These are phyloP conservation scores for Craseonycteris thonglongyai DNA, from an alignment of 2,113 vertebrate species.

Conservation along the genomic window DNA sequence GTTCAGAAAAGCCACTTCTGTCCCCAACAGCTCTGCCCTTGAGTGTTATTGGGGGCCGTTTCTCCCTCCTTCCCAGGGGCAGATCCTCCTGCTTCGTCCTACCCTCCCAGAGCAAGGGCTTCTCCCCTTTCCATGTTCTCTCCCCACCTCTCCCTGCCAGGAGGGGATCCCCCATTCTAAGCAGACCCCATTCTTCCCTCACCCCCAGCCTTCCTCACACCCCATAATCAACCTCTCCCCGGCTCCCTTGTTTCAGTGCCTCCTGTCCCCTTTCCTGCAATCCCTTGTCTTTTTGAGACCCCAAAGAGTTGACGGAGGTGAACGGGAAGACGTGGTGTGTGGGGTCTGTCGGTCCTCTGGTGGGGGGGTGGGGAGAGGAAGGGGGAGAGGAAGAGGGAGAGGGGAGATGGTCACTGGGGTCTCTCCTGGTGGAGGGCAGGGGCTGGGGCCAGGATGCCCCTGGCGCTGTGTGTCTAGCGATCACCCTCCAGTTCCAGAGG, in stretches of 20 bases:
- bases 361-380: neutral
- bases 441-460: neutral
- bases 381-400: neutral
- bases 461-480: neutral
- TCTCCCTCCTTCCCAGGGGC: neutral
- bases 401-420: neutral
- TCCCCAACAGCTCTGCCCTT: neutral
- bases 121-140: neutral
- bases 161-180: neutral
- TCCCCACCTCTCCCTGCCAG: neutral
- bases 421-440: neutral
- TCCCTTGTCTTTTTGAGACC: neutral
- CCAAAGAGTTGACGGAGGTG: neutral
- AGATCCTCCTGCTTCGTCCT: neutral
- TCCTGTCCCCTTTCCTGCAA: neutral
- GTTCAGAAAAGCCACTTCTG: neutral
- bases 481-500: neutral
- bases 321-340: neutral
- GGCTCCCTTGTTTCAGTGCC: neutral
- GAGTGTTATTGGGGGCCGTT: too few species aligned
- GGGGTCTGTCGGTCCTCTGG: neutral
- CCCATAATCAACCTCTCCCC: neutral
- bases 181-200: neutral
- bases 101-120: neutral
- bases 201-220: neutral